These are phyloP conservation scores for Eupithecia vulgata DNA, from an alignment of 2,888 invertebrate genomes.

Conservation along the genomic window DNA sequence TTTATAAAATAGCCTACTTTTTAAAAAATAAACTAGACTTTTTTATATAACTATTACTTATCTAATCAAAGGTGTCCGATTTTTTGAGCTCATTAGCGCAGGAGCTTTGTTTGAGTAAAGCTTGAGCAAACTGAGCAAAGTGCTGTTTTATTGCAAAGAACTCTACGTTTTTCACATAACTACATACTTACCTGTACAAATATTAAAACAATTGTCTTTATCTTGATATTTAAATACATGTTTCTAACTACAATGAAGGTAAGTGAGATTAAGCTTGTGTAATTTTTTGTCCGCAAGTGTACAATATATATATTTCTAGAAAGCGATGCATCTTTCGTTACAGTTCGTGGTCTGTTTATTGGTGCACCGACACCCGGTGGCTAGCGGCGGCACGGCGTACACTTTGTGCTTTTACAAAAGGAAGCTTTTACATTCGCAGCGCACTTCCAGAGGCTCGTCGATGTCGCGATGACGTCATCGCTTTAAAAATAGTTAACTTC, in stretches of 20 bases:
- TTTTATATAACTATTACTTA: too few species aligned
- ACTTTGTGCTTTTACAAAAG: slow-evolving; percentile 34
- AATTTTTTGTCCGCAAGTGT: slow-evolving; percentile 42
- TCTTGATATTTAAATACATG: too few species aligned
- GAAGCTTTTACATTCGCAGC: not conserved
- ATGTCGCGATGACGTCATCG: not conserved
- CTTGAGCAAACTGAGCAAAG: not conserved
- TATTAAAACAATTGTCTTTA: too few species aligned
- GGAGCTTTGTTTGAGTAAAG: not conserved
- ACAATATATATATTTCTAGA: slow-evolving; percentile 53
- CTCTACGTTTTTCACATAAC: too few species aligned
- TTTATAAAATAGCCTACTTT: too few species aligned
- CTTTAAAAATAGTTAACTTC: not conserved
- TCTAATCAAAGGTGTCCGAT: too few species aligned
- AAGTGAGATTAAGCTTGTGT: not conserved
- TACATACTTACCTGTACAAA: too few species aligned
- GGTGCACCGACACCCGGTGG: slow-evolving; percentile 43
- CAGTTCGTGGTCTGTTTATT: slow-evolving; percentile 52
- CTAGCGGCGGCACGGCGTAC: slow-evolving; percentile 32
- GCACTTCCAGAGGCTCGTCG: not conserved
- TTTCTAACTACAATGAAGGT: too few species aligned
- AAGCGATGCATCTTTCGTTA: slow-evolving; percentile 43
- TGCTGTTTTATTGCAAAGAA: not conserved
- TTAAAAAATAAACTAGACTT: too few species aligned
- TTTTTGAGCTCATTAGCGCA: too few species aligned